A percentile compares a stretch with the other conserved stretches of the same genome.
Evolutionary conservation across 2,113 vertebrate genomes (phyloP).

Genomic region (Coracopsis vasa): DNA sequence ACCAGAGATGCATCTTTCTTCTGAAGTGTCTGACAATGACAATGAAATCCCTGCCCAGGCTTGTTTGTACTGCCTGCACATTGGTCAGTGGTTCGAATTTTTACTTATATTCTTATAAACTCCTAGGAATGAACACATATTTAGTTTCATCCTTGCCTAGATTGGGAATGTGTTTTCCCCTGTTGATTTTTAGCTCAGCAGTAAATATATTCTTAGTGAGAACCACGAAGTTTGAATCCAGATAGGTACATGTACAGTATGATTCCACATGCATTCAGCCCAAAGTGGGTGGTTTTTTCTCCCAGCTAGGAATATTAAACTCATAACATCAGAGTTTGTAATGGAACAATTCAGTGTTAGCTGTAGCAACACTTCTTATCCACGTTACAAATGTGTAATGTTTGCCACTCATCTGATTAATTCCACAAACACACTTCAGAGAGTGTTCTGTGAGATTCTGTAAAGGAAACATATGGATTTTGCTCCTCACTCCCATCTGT

Average conservation of each 20-base stretch:
- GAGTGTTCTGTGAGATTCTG: background rate
- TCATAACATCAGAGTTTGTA: background rate
- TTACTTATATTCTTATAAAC: background rate
- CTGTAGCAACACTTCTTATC: background rate
- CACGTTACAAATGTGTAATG: background rate
- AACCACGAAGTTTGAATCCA: background rate
- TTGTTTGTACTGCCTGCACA: background rate
- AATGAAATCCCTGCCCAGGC: background rate
- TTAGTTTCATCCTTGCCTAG: background rate
- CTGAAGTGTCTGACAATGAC: background rate
- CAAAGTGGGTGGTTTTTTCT: background rate
- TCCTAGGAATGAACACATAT: background rate
- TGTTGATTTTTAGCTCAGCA: background rate
- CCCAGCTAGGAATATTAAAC: background rate
- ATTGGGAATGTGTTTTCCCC: background rate
- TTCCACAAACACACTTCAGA: background rate
- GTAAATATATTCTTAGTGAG: background rate
- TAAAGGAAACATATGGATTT: constrained; percentile 5
- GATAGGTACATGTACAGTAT: background rate
- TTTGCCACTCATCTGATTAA: constrained; percentile 1
- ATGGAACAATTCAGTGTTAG: background rate
- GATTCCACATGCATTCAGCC: background rate
- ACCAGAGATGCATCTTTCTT: background rate
- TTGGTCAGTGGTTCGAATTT: background rate
- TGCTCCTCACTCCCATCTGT: background rate